Evolutionary conservation across 1,140 invertebrate species (phyloP).

Genomic region (Drosophila kanapiae): DNA sequence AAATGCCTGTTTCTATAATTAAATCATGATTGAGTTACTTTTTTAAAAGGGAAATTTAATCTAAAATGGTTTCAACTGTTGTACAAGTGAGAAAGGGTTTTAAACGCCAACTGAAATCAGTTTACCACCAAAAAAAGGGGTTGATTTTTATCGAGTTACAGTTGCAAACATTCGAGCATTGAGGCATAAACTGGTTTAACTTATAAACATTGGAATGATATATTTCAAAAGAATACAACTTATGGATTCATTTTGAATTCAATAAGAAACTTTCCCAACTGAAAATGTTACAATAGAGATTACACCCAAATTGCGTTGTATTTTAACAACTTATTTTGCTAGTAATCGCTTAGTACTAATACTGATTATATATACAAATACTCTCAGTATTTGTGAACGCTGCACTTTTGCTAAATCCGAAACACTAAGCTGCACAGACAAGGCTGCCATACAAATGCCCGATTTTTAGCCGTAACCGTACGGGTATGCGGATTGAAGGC

Average conservation of each 20-base stretch:
- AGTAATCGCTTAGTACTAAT: neutral
- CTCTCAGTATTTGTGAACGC: neutral
- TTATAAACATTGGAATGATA: neutral
- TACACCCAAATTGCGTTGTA: neutral
- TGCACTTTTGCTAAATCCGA: conserved; percentile 7
- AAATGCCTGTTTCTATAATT: no score
- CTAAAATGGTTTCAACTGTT: neutral
- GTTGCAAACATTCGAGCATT: neutral
- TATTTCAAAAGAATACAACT: neutral
- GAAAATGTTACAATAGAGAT: neutral
- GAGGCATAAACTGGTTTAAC: conserved; percentile 8
- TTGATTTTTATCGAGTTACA: conserved; percentile 3
- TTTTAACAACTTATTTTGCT: neutral
- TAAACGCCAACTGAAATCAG: neutral
- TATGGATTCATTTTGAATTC: neutral
- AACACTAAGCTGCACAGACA: conserved; percentile 25
- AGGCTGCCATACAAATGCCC: conserved; percentile 45
- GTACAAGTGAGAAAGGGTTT: neutral
- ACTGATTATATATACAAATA: neutral
- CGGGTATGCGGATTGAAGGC: conserved; percentile 29
- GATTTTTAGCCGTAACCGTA: neutral
- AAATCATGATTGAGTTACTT: no score
- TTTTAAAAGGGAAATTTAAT: neutral
- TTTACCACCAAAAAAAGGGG: conserved; percentile 8
- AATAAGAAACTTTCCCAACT: no score